These are phyloP conservation scores for Coturnix japonica DNA, from an alignment of 2,113 vertebrate species.

Conservation along the genomic window DNA sequence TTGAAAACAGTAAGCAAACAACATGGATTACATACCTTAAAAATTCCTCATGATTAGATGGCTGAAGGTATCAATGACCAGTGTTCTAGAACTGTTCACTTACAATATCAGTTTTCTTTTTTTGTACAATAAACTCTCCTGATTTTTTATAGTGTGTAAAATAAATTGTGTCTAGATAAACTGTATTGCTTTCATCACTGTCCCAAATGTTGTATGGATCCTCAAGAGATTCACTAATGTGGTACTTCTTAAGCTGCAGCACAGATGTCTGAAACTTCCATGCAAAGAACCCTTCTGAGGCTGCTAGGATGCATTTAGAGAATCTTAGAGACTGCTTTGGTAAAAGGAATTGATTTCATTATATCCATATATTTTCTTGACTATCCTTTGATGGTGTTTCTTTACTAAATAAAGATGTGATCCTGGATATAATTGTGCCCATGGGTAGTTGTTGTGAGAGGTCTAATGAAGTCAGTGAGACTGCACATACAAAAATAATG, in stretches of 20 bases:
- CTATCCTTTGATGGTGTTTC: background rate
- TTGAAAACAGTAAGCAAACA: background rate
- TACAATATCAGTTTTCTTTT: background rate
- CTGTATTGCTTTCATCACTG: background rate
- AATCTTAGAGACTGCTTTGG: slow-evolving; percentile 30
- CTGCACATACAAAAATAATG: background rate
- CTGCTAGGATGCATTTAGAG: slow-evolving; percentile 15
- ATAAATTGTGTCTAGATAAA: background rate
- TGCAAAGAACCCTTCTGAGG: background rate
- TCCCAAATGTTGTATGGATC: background rate
- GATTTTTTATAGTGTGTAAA: background rate
- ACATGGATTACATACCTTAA: background rate
- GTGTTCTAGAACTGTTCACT: background rate
- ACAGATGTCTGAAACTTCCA: slow-evolving; percentile 10
- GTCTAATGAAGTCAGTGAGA: background rate
- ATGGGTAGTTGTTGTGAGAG: background rate
- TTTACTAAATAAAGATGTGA: background rate
- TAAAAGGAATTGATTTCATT: slow-evolving; percentile 18
- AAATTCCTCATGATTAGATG: background rate
- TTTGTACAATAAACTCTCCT: background rate
- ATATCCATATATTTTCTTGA: slow-evolving; percentile 2
- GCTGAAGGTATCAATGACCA: background rate
- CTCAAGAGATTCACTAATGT: background rate
- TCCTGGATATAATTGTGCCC: background rate
- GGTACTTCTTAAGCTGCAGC: slow-evolving; percentile 15